Conservation (phyloP, 2,888 invertebrate species). For the Mycalesis mineus region DNA sequence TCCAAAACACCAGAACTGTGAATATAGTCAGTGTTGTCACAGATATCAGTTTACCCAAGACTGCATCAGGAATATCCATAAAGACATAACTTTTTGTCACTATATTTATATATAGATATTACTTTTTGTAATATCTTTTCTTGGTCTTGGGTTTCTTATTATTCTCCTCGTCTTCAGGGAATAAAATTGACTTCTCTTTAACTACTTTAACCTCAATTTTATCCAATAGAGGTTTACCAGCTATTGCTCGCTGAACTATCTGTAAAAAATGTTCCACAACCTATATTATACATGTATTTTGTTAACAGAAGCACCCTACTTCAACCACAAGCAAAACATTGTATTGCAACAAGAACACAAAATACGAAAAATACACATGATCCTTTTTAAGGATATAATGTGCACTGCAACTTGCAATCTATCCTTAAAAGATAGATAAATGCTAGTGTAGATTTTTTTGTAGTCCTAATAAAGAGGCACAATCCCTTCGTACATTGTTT, state of each 20-base stretch:
- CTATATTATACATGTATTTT: too few relatives aligned
- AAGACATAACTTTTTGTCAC: conserved; percentile 29
- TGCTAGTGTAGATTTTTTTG: too few relatives aligned
- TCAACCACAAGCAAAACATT: too few relatives aligned
- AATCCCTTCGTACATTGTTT: too few relatives aligned
- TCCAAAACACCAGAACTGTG: conserved; percentile 80
- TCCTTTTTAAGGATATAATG: too few relatives aligned
- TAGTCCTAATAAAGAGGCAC: too few relatives aligned
- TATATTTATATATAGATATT: background rate
- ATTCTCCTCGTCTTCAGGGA: conserved; percentile 80
- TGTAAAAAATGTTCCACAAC: conserved; percentile 36
- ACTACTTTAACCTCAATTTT: conserved; percentile 57
- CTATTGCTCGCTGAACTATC: conserved; percentile 78
- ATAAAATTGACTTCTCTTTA: conserved; percentile 77
- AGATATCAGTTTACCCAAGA: conserved; percentile 79
- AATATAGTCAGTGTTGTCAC: conserved; percentile 72
- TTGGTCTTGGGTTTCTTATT: background rate
- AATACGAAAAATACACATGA: too few relatives aligned
- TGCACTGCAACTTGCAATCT: too few relatives aligned
- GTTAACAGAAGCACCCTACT: too few relatives aligned
- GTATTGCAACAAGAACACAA: too few relatives aligned
- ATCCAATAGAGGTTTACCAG: conserved; percentile 65
- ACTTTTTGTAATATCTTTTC: conserved; percentile 43
- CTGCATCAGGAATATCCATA: conserved; percentile 79
- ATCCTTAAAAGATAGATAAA: too few relatives aligned